phyloP scores from a whole-genome alignment of 2,888 invertebrate genomes.

The Tetheella fluctuosa region DNA sequence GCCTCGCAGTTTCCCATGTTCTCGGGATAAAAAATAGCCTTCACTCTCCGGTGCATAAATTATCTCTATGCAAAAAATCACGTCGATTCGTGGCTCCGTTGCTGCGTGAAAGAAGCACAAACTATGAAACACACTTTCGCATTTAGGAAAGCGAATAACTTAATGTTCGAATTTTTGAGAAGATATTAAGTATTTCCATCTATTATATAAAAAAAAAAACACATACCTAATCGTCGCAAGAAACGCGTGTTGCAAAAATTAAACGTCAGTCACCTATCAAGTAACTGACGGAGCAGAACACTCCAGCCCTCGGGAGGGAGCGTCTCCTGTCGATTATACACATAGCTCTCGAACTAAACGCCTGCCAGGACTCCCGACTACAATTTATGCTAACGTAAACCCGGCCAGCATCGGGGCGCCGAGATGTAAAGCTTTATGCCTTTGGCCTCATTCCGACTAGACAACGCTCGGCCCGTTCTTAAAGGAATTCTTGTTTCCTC shows the following conservation, averaged over 20 bases:
- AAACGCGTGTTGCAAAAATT: constrained; percentile 62
- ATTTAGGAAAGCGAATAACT: no score
- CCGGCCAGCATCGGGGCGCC: constrained; percentile 34
- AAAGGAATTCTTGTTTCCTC: constrained; percentile 49
- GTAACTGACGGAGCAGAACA: constrained; percentile 64
- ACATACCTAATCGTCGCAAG: constrained; percentile 28
- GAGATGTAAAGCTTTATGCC: constrained; percentile 50
- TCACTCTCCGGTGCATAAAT: no score
- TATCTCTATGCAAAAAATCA: no score
- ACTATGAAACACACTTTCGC: no score
- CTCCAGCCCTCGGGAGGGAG: constrained; percentile 54
- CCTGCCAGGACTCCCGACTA: constrained; percentile 46
- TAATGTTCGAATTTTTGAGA: neutral
- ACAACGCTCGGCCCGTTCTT: constrained; percentile 35
- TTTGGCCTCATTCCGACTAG: constrained; percentile 46
- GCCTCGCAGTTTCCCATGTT: no score
- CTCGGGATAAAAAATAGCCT: no score
- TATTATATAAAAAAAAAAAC: constrained; percentile 27
- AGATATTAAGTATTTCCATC: constrained; percentile 19
- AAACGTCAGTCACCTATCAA: constrained; percentile 73
- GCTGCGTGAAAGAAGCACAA: no score
- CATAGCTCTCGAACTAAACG: constrained; percentile 54
- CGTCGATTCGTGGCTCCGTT: no score
- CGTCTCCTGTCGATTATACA: constrained; percentile 65
- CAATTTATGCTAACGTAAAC: constrained; percentile 70